A percentile compares a stretch with the other conserved stretches of the same genome.
Evolutionary conservation across 2,113 vertebrate genomes (phyloP).

Genomic region (Muntiacus muntjak): DNA sequence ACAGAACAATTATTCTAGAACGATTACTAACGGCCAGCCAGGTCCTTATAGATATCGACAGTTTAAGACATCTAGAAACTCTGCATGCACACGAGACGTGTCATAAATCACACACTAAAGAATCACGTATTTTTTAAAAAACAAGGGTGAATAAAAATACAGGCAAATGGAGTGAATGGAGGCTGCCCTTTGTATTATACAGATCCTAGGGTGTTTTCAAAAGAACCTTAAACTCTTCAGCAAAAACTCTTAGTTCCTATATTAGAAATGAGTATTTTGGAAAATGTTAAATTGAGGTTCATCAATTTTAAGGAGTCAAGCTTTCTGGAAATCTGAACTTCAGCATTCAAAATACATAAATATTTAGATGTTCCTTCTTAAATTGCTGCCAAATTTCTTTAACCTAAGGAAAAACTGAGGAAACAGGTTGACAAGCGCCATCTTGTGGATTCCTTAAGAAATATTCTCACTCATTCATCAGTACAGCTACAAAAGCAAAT

Average conservation of each 20-base stretch:
- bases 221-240: neutral
- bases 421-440: conserved; percentile 80
- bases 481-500: neutral
- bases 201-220: neutral
- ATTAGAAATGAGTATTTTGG: neutral
- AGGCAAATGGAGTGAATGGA: neutral
- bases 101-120: neutral
- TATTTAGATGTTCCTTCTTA: conserved; percentile 20
- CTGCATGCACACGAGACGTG: neutral
- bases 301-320: conserved; percentile 30
- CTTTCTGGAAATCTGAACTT: neutral
- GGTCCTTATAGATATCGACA: neutral
- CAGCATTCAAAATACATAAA: neutral
- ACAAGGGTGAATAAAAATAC: neutral
- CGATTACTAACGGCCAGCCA: neutral
- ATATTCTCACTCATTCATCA: neutral
- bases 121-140: neutral
- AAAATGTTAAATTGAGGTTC: conserved; percentile 39
- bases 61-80: neutral
- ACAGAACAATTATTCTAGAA: neutral
- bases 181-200: neutral
- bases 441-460: conserved; percentile 78
- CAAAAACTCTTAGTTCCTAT: neutral
- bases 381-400: neutral
- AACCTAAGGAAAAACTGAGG: conserved; percentile 2